Evolutionary conservation across 1,140 invertebrate genomes (phyloP).

Genomic region (Sitobion miscanthi): DNA sequence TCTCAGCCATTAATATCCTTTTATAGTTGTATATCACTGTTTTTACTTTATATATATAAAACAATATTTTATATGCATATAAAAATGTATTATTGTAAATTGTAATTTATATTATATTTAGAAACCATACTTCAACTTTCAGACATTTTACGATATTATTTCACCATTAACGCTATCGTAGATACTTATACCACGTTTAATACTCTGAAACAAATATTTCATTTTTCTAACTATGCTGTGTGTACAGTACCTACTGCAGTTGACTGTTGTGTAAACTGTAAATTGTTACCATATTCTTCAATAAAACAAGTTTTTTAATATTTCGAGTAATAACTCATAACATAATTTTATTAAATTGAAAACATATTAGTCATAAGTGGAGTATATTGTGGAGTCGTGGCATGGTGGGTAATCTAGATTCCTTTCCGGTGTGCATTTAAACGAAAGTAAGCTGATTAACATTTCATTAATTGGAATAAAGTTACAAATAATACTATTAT

Average conservation of each 20-base stretch:
- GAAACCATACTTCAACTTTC: background rate
- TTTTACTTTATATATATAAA: background rate
- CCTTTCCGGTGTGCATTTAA: background rate
- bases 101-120: constrained; percentile 1
- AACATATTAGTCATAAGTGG: too few species aligned
- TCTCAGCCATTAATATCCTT: background rate
- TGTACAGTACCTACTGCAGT: background rate
- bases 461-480: background rate
- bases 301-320: background rate
- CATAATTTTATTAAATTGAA: background rate
- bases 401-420: too few species aligned
- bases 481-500: background rate
- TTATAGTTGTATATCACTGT: background rate
- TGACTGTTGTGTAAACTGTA: background rate
- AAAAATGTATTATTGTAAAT: background rate
- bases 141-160: background rate
- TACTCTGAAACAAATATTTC: background rate
- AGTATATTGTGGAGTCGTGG: background rate
- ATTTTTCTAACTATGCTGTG: background rate
- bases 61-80: background rate
- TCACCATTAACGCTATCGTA: background rate
- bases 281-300: background rate
- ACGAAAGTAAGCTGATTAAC: background rate
- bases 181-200: background rate
- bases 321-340: background rate